phyloP scores from a whole-genome alignment of 2,113 vertebrate genomes.

The Arenaria interpres region DNA sequence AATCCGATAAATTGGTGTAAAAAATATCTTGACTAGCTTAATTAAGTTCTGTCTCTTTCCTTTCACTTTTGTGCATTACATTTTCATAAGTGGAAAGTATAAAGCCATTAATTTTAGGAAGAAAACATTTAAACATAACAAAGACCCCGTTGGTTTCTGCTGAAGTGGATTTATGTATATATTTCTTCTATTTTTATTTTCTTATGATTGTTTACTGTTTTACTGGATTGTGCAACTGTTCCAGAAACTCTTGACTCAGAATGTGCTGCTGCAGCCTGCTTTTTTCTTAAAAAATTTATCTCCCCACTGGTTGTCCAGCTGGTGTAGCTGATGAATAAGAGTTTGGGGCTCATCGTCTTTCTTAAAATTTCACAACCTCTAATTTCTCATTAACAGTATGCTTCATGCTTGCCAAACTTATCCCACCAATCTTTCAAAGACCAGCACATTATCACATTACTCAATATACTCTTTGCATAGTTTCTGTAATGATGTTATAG shows the following conservation, averaged over 20 bases:
- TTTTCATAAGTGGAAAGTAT: background rate
- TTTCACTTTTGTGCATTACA: background rate
- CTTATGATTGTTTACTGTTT: background rate
- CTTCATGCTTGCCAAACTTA: background rate
- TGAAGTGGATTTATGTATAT: background rate
- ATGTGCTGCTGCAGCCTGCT: slow-evolving; percentile 13
- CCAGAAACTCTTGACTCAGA: background rate
- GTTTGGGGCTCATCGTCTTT: background rate
- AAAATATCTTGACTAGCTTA: background rate
- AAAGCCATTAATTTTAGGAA: background rate
- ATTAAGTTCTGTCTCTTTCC: background rate
- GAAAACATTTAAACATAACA: background rate
- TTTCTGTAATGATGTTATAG: background rate
- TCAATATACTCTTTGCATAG: background rate
- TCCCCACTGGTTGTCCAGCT: background rate
- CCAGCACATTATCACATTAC: background rate
- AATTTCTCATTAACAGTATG: background rate
- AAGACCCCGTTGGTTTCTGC: background rate
- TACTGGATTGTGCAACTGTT: background rate
- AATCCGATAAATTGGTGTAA: background rate
- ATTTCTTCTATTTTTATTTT: slow-evolving; percentile 6
- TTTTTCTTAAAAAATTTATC: background rate
- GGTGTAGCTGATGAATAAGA: slow-evolving; percentile 2
- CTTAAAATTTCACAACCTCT: background rate
- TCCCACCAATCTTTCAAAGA: background rate